Evolutionary conservation across 2,113 vertebrate species (phyloP), one percentile per base, ranked within the genome.

Genomic region (Capreolus pygargus): DNA sequence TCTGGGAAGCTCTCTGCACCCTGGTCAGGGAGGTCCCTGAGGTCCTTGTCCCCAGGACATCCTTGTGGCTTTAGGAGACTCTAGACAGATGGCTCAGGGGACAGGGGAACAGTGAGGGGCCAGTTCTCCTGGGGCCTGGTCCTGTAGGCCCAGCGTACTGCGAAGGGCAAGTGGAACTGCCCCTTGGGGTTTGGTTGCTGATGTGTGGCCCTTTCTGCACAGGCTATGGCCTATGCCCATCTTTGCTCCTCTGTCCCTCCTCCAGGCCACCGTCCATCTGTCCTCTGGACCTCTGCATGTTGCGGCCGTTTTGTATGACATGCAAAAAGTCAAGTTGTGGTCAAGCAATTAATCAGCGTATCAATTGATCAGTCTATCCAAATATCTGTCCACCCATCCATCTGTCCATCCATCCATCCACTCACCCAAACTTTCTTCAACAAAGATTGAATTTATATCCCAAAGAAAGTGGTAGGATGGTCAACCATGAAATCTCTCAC

Each of bases 151-250:
- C 25, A 43, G 78, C 21, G 45, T 23, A 21, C 45, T 39, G 15
- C 6, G 0, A 9, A 55, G 30, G 10, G 23, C 25, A 5, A 6
- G 27, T 19, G 15, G 39, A 36, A 13, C 12, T 54, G 54, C n/a
- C 33, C n/a, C 3, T 3, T 23, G 15, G 23, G 5, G 54, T 36
- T 39, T 16, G n/a, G 28, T 9, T 23, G 36, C 30, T 10, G n/a
- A 33, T 2, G 0, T 7, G 23, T 5, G 30, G 3, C 30, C 76
- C 43, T 70, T 16, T 12, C 45, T 54, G 19, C 76, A 70, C 76
- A 39, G 50, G 15, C 25, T 21, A 0, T 0, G 15, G 16, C 81
- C 52, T 16, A 6, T 5, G 30, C 16, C n/a, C 47, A 5, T 7
- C 54, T 74, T 27, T 67, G 86, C 23, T 23, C 11, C 52, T 27